These are phyloP conservation scores for Apolygus lucorum DNA, from an alignment of 1,140 invertebrate species.

Conservation along the genomic window DNA sequence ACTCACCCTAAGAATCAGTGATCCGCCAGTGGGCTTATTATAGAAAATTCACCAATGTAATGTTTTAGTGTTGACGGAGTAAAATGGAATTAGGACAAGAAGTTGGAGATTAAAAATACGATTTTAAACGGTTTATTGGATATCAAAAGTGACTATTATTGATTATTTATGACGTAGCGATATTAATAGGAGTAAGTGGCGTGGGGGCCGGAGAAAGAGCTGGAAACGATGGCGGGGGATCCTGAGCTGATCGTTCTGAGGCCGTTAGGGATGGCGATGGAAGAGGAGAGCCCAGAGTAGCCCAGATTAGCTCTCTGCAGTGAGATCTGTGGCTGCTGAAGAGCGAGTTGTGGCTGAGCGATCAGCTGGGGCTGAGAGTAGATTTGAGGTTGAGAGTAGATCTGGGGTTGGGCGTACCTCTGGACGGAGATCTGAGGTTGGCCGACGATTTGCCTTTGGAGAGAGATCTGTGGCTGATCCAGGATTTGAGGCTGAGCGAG, in stretches of 20 bases:
- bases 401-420: background rate
- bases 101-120: too few species aligned
- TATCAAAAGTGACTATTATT: background rate
- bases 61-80: too few species aligned
- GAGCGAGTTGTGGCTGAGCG: background rate
- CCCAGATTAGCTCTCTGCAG: background rate
- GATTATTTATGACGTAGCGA: background rate
- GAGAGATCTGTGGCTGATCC: conserved; percentile 1
- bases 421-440: background rate
- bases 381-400: background rate
- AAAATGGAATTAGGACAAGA: too few species aligned
- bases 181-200: background rate
- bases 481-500: background rate
- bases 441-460: background rate
- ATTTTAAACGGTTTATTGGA: background rate
- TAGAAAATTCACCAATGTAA: too few species aligned
- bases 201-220: background rate
- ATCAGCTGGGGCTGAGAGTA: background rate
- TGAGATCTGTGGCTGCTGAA: background rate
- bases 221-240: background rate
- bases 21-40: too few species aligned
- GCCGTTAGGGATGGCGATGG: background rate
- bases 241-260: background rate
- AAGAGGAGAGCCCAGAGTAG: background rate
- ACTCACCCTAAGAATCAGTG: too few species aligned